phyloP scores from a whole-genome alignment of 2,888 invertebrate species.

The Diarsia mendica region DNA sequence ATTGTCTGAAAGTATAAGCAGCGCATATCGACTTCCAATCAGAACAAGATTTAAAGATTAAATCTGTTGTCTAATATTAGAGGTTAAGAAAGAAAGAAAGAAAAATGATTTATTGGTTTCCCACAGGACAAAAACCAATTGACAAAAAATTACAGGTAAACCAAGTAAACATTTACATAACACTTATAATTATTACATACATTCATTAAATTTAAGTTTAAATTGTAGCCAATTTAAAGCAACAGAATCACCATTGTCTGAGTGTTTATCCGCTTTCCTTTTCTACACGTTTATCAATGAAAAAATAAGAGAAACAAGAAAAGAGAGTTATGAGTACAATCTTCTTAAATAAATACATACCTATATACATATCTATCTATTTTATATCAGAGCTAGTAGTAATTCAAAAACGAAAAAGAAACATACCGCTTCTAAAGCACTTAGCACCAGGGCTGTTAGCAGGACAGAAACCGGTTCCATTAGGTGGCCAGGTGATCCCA shows the following conservation, averaged over 20 bases:
- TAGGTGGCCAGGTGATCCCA: conserved; percentile 20
- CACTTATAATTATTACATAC: too few species aligned
- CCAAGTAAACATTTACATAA: too few species aligned
- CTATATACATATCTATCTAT: too few species aligned
- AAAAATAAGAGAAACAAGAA: background rate
- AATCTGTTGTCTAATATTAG: background rate
- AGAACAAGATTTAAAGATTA: background rate
- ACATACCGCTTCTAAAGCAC: conserved; percentile 52
- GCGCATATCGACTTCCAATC: background rate
- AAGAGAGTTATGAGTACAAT: background rate
- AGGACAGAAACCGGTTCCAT: conserved; percentile 22
- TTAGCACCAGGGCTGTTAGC: conserved; percentile 14
- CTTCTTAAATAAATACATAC: too few species aligned
- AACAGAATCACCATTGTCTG: background rate
- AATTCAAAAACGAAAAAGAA: background rate
- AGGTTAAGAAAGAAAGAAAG: too few species aligned
- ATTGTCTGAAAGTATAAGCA: background rate
- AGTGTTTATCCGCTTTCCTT: too few species aligned
- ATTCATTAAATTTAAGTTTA: too few species aligned
- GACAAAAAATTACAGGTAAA: too few species aligned
- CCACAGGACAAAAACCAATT: too few species aligned
- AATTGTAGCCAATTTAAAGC: too few species aligned
- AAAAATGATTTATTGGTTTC: too few species aligned
- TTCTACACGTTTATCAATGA: background rate
- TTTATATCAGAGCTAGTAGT: background rate